Evolutionary conservation across 2,797 vertebrate genomes (phyloP).

Genomic region (Podarcis lilfordi): DNA sequence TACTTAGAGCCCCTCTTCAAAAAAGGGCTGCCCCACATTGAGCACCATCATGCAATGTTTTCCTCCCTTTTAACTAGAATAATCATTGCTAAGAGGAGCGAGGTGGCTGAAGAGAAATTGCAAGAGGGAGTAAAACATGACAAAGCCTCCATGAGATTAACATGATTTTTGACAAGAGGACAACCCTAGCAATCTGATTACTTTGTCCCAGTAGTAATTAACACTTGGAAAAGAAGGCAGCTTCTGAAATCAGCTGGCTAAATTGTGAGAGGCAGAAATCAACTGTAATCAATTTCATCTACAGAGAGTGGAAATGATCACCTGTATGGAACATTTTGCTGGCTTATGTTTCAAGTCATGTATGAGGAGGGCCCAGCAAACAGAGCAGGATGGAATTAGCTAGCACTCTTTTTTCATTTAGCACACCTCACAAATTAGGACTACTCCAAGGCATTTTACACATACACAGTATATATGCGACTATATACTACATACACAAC

Average conservation of each 20-base stretch:
- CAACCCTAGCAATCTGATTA: conserved; percentile 3
- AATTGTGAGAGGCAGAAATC: conserved; percentile 5
- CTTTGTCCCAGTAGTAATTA: conserved; percentile 9
- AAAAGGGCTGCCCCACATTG: not conserved
- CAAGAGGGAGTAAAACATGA: not conserved
- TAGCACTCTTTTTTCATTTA: not conserved
- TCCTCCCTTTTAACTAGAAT: not conserved
- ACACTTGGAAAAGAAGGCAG: not conserved
- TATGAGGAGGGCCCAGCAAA: not conserved
- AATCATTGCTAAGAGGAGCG: not conserved
- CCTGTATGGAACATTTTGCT: conserved; percentile 1
- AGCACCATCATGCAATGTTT: too few relatives aligned
- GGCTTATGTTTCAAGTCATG: not conserved
- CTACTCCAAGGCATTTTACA: not conserved
- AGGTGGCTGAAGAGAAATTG: conserved; percentile 1
- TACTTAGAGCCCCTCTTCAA: not conserved
- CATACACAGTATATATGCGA: not conserved
- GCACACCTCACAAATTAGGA: not conserved
- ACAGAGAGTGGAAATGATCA: not conserved
- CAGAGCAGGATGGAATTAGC: not conserved
- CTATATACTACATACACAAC: too few relatives aligned
- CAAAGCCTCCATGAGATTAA: conserved; percentile 15
- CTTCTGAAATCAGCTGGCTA: conserved; percentile 4
- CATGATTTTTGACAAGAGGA: conserved; percentile 13
- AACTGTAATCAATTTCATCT: conserved; percentile 4